Evolutionary conservation across 2,888 invertebrate genomes (phyloP).

Genomic region (Oscheius sp.): DNA sequence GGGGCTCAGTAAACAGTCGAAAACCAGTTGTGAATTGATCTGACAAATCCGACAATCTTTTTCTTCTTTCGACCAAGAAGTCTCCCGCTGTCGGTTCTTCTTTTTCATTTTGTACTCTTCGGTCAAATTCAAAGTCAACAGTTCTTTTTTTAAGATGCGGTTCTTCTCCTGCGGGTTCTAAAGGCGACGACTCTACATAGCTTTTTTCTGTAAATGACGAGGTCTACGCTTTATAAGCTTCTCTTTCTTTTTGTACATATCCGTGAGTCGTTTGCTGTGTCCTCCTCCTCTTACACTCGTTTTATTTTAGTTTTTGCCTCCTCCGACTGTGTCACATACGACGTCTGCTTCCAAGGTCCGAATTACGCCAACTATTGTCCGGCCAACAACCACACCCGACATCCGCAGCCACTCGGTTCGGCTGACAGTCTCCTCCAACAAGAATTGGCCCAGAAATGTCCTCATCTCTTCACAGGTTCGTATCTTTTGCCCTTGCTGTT

Average conservation of each 20-base stretch:
- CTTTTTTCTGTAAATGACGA: slow-evolving; percentile 20
- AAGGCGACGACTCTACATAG: neutral
- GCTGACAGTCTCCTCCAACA: slow-evolving; percentile 2
- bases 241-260: slow-evolving; percentile 25
- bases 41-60: neutral
- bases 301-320: neutral
- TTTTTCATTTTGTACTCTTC: neutral
- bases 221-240: slow-evolving; percentile 25
- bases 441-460: slow-evolving; percentile 24
- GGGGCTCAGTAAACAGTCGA: too few relatives aligned
- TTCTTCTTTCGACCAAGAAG: neutral
- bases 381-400: slow-evolving; percentile 1
- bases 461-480: slow-evolving; percentile 33
- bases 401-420: slow-evolving; percentile 10
- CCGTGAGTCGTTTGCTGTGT: neutral
- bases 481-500: neutral
- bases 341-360: slow-evolving; percentile 19
- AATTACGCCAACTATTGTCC: slow-evolving; percentile 26
- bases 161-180: slow-evolving; percentile 28
- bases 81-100: neutral
- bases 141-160: slow-evolving; percentile 12
- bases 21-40: neutral
- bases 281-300: neutral
- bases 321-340: slow-evolving; percentile 37
- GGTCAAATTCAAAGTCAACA: neutral